Percentiles rank a stretch among this genome's conserved stretches.
Conservation (phyloP, 2,797 vertebrate species). For the Oryzias dopingdopingensis region DNA sequence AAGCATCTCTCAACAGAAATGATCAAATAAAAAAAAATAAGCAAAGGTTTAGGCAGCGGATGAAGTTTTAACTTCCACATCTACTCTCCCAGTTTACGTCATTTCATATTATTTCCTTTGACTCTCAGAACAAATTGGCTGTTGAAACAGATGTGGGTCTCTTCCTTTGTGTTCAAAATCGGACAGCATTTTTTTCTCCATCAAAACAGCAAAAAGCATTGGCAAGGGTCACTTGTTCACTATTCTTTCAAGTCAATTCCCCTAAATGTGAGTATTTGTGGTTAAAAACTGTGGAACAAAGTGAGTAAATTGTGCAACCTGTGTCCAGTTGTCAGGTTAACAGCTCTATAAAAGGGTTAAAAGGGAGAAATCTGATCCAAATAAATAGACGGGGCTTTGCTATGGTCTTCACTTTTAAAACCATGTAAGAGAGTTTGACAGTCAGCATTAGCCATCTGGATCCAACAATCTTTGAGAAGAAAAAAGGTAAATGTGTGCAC, state of each 20-base stretch:
- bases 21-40: constrained; percentile 34
- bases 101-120: constrained; percentile 47
- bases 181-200: constrained; percentile 22
- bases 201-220: constrained; percentile 29
- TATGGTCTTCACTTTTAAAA: constrained; percentile 17
- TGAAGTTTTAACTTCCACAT: constrained; percentile 67
- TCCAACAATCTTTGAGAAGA: too few species aligned
- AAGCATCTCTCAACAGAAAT: constrained; percentile 74
- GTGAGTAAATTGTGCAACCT: constrained; percentile 56
- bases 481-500: constrained; percentile 16
- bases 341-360: constrained; percentile 56
- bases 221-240: neutral
- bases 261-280: constrained; percentile 12
- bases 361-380: constrained; percentile 52
- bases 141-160: constrained; percentile 24
- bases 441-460: constrained; percentile 29
- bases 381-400: constrained; percentile 9
- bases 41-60: constrained; percentile 46
- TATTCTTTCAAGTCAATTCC: constrained; percentile 7
- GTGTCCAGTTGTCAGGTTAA: constrained; percentile 58
- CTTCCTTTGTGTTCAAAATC: constrained; percentile 34
- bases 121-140: constrained; percentile 51
- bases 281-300: constrained; percentile 14
- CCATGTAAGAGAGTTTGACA: constrained; percentile 17
- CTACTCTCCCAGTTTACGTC: constrained; percentile 28